Base-by-base conservation (phyloP, 2,113 vertebrate species). In the Herpailurus yagouaroundi region DNA sequence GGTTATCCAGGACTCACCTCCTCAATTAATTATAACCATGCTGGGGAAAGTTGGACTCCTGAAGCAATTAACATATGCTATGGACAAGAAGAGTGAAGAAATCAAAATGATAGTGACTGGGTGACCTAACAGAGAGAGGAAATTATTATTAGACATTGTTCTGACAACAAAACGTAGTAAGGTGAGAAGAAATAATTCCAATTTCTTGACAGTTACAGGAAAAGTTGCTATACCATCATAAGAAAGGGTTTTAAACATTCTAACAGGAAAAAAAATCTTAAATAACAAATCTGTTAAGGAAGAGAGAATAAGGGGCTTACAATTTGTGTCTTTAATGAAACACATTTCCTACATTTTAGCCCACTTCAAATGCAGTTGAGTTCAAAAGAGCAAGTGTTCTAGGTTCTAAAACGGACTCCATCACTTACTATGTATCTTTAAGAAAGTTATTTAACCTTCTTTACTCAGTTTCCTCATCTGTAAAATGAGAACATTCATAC, bases 21-120 rank as follows among this genome's bases (percentile, higher is more conserved):
- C 79, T 98, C 92, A 98, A 98, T 98, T 98, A 98, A 98, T 97
- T 98, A 97, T 80, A 97, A 45, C 89, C 82, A 92, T 36, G 9
- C 52, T 96, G 88, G 95, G 83, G 77, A 98, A 98, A 98, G 25
- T 86, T 89, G 80, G 55, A 89, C 81, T 98, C 36, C 77, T 98
- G 91, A 96, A 97, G 87, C 52, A 98, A 93, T 97, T 98, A 97
- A 48, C 38, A 81, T 41, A 93, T 87, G 29, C 48, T 98, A 97
- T 94, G 79, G 31, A 97, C 48, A 97, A 93, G 55, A 92, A 97
- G 88, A 96, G 29, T 63, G 88, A 97, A 98, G 96, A 97, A 98
- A 97, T 38, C 50, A 97, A 96, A 79, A 94, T 71, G n/a, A 90
- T 29, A 84, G 50, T 76, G 21, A 81, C 74, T 95, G 27, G 64